Base-by-base conservation (phyloP, 2,888 invertebrate genomes). In the Nomada lathburiana region DNA sequence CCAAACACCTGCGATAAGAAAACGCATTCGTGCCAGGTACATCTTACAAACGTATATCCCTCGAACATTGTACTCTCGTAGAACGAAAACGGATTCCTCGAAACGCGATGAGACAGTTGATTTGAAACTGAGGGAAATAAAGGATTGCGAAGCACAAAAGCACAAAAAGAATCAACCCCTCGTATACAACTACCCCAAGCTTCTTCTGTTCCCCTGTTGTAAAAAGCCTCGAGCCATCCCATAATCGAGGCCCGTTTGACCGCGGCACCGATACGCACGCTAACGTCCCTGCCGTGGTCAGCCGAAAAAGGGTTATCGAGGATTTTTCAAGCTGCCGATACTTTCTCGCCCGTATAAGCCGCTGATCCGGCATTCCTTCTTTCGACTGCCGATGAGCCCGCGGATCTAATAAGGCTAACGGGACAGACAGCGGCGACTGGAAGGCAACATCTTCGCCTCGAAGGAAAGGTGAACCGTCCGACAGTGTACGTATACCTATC, bases 201-300 rank as follows among this genome's bases (percentile, higher is more conserved):
- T 13, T 0, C 4, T 83, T 52, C 83, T 88, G 76, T 13, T 88
- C 64, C 75, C 89, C 88, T 89, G 87, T 75, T 89, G 70, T 65
- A 87, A 88, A 90, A 86, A 89, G 88, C 90, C 90, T 90, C 89
- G 88, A 89, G 88, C 88, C 80, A 87, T 87, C 78, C 89, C 87
- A 84, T n/a, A 89, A 89, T 89, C 85, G 82, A 83, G 84, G 78
- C 63, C 63, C 18, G 36, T 63, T 81, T 63, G 69, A 68, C 60
- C 60, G 29, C 26, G 36, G 57, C 55, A 18, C 53, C 65, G 59
- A 84, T 79, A 23, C 52, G 10, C 1, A 13, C 1, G 47, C 3
- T 16, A 77, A 68, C 76, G 42, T 13, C 44, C 82, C 84, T 86
- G 78, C 72, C 36, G 16, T 77, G 72, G 67, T 57, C 67, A 72